These are phyloP conservation scores for Steatornis caripensis DNA, from an alignment of 2,113 vertebrate genomes.

Conservation along the genomic window DNA sequence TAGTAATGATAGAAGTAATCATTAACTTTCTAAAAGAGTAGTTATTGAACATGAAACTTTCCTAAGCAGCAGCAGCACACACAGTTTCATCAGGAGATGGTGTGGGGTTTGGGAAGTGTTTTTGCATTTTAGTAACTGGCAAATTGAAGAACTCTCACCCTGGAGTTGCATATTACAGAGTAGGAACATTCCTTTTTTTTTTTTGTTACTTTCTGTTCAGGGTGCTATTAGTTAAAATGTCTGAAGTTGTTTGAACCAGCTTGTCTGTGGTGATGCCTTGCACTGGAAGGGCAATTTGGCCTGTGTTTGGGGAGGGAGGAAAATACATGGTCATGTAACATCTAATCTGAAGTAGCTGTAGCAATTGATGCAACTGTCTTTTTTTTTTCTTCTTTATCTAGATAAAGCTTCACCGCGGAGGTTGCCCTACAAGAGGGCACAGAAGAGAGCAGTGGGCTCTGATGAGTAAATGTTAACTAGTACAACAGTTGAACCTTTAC, in stretches of 20 bases:
- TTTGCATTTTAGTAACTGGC: neutral
- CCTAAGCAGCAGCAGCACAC: neutral
- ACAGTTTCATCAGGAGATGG: neutral
- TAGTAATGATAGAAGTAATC: neutral
- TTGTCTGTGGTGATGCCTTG: neutral
- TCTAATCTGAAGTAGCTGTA: neutral
- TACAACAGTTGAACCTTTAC: slow-evolving; percentile 68
- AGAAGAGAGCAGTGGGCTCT: slow-evolving; percentile 95
- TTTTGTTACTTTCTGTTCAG: neutral
- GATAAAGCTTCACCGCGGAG: slow-evolving; percentile 94
- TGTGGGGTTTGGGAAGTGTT: neutral
- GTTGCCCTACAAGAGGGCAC: slow-evolving; percentile 91
- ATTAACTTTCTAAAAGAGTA: neutral
- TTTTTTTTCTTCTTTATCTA: slow-evolving; percentile 52
- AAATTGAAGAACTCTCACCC: neutral
- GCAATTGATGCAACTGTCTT: neutral
- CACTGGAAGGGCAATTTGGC: neutral
- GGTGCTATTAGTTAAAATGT: neutral
- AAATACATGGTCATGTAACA: neutral
- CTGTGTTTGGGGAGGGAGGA: neutral
- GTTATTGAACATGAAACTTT: neutral
- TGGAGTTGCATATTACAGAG: neutral
- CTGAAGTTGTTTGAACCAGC: neutral
- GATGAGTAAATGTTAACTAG: slow-evolving; percentile 87
- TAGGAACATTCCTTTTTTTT: neutral